phyloP scores from a whole-genome alignment of 2,888 invertebrate genomes.

The Gymnoscelis rufifasciata region DNA sequence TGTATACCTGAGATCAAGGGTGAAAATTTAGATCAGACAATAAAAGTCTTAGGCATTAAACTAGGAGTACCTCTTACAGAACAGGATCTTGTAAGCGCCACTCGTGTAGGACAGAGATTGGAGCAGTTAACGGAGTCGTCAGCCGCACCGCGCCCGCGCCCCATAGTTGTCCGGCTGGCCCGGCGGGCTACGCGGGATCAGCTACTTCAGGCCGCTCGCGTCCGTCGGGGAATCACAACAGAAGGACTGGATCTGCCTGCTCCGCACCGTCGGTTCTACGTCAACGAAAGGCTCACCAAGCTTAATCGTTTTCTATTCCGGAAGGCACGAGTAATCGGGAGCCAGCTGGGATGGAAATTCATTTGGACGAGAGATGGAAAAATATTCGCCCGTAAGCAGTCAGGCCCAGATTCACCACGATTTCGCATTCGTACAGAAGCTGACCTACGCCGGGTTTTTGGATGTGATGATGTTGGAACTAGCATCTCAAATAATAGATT shows the following conservation, averaged over 20 bases:
- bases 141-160: not conserved
- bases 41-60: not conserved
- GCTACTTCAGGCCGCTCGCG: conserved; percentile 1
- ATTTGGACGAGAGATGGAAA: too few relatives aligned
- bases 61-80: conserved; percentile 1
- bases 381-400: conserved; percentile 2
- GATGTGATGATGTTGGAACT: not conserved
- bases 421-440: not conserved
- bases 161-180: conserved; percentile 1
- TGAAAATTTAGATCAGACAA: not conserved
- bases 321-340: not conserved
- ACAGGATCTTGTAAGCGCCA: not conserved
- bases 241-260: not conserved
- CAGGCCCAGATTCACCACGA: not conserved
- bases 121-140: too few relatives aligned
- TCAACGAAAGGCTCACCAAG: conserved; percentile 1
- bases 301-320: not conserved
- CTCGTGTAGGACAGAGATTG: not conserved
- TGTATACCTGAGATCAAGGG: conserved; percentile 1
- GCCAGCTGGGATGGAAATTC: not conserved
- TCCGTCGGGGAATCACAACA: conserved; percentile 2
- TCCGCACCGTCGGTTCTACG: conserved; percentile 1
- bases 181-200: conserved; percentile 1
- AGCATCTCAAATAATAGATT: not conserved
- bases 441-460: conserved; percentile 3